phyloP scores from a whole-genome alignment of 2,888 invertebrate species.

The Ditylenchus weischeri region DNA sequence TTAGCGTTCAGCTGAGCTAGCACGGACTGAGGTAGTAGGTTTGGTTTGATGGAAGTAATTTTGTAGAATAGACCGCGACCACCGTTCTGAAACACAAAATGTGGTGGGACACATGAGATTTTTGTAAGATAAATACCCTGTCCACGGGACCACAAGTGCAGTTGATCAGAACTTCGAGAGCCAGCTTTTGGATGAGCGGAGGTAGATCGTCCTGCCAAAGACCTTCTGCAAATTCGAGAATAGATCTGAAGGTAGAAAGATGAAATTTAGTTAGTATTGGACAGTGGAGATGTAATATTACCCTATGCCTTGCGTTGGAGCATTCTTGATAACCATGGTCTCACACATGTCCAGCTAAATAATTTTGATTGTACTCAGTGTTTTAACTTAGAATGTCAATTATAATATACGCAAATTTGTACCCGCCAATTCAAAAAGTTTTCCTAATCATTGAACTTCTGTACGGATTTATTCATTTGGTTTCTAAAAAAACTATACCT shows the following conservation, averaged over 20 bases:
- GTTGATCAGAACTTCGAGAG: conserved; percentile 83
- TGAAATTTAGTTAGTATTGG: not conserved
- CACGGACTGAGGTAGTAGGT: conserved; percentile 12
- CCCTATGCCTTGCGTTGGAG: conserved; percentile 55
- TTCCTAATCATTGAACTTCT: no score
- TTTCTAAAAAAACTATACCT: no score
- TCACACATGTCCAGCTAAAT: conserved; percentile 58
- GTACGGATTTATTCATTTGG: no score
- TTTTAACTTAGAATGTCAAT: no score
- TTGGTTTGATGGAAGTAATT: conserved; percentile 17
- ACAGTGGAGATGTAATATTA: not conserved
- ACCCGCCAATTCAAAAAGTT: no score
- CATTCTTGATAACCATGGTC: conserved; percentile 17
- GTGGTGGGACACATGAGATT: not conserved
- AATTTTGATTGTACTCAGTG: no score
- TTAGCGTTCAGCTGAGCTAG: not conserved
- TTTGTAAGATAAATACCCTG: conserved; percentile 12
- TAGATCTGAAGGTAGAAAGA: conserved; percentile 62
- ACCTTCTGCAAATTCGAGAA: conserved; percentile 82
- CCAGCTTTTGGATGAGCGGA: conserved; percentile 85
- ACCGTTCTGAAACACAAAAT: conserved; percentile 7
- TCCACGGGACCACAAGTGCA: conserved; percentile 67
- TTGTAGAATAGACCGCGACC: conserved; percentile 19
- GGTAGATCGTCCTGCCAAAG: conserved; percentile 75
- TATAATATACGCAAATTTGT: no score